phyloP scores from a whole-genome alignment of 2,113 vertebrate genomes.

The Clinocottus analis region DNA sequence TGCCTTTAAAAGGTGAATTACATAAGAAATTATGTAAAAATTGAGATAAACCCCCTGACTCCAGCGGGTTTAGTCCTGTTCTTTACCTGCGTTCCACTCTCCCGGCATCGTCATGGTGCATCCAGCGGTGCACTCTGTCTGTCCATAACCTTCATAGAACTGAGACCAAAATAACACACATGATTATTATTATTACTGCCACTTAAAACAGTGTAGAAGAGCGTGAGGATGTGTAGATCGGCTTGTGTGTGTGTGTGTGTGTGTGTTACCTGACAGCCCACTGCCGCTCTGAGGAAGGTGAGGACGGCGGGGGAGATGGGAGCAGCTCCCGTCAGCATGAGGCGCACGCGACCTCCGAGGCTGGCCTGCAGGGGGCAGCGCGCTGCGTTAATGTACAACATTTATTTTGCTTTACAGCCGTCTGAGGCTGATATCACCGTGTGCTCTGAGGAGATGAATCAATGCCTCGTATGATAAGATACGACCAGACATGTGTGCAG shows the following conservation, averaged over 20 bases:
- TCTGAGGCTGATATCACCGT: not conserved
- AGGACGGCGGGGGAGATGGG: conserved; percentile 92
- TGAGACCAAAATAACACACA: conserved; percentile 61
- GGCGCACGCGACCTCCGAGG: conserved; percentile 89
- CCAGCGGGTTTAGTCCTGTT: too few species aligned
- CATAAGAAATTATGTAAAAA: too few species aligned
- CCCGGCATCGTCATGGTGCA: conserved; percentile 90
- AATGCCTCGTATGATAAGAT: not conserved
- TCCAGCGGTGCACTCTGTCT: conserved; percentile 95
- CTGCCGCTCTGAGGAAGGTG: conserved; percentile 90
- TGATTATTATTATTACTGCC: not conserved
- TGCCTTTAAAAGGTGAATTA: too few species aligned
- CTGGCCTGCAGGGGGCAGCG: conserved; percentile 84
- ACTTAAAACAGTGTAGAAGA: too few species aligned
- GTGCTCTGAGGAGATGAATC: not conserved
- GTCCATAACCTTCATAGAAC: conserved; percentile 98
- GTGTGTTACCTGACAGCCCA: conserved; percentile 93
- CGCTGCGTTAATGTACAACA: not conserved
- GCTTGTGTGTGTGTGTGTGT: not conserved
- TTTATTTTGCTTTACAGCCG: too few species aligned
- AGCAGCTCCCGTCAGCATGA: conserved; percentile 95
- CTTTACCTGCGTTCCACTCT: conserved; percentile 93
- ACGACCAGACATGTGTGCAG: not conserved
- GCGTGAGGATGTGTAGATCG: too few species aligned
- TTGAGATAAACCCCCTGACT: too few species aligned